phyloP scores from a whole-genome alignment of 64 coral and sea anemone genomes.

The Trachythela sp. region DNA sequence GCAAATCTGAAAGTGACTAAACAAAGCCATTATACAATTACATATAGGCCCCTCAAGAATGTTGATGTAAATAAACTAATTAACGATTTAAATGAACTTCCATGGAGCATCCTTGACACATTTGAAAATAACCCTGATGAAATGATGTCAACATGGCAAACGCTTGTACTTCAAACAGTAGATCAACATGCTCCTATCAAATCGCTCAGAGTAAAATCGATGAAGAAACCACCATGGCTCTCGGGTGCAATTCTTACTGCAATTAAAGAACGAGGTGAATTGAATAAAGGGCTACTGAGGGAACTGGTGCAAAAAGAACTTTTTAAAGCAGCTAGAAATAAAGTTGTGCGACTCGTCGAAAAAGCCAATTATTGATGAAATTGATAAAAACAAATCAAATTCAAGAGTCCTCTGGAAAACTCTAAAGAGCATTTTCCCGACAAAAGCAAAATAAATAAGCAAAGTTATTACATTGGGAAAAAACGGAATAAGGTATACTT shows the following conservation, averaged over 20 bases:
- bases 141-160: constrained; percentile 14
- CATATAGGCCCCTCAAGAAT: constrained; percentile 19
- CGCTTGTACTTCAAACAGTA: constrained; percentile 16
- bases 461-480: neutral
- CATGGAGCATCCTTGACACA: constrained; percentile 7
- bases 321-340: neutral
- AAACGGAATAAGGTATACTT: constrained; percentile 15
- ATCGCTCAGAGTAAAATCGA: neutral
- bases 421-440: too few species aligned
- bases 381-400: too few species aligned
- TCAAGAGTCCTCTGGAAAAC: too few species aligned
- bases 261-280: neutral
- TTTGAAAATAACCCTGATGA: constrained; percentile 26
- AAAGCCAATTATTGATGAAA: too few species aligned
- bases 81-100: constrained; percentile 35
- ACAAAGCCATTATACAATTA: constrained; percentile 22
- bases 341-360: neutral
- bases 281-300: constrained; percentile 4
- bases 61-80: constrained; percentile 31
- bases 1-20: constrained; percentile 46
- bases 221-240: constrained; percentile 7
- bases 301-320: too few species aligned
- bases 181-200: constrained; percentile 21
- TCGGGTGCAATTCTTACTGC: neutral
- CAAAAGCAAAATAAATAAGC: too few species aligned